Evolutionary conservation across 2,113 vertebrate genomes (phyloP).

Genomic region (Herpailurus yagouaroundi): DNA sequence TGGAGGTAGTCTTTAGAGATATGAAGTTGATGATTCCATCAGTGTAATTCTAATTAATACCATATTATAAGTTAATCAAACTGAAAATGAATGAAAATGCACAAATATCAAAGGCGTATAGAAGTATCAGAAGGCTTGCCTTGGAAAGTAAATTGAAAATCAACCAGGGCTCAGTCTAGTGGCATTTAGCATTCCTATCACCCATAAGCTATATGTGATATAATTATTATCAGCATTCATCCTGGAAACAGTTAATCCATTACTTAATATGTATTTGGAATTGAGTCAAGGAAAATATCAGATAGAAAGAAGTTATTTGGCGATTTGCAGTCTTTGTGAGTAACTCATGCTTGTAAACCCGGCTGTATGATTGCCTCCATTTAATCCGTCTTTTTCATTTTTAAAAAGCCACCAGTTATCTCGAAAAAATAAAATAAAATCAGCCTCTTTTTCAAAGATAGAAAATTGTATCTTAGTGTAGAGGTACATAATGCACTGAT

Average conservation of each 20-base stretch:
- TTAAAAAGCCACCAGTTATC: slow-evolving; percentile 61
- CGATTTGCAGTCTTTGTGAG: slow-evolving; percentile 69
- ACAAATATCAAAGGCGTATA: neutral
- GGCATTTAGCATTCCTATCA: neutral
- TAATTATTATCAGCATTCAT: slow-evolving; percentile 68
- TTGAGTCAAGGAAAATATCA: slow-evolving; percentile 74
- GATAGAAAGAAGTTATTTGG: slow-evolving; percentile 58
- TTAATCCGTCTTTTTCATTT: slow-evolving; percentile 63
- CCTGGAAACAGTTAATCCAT: slow-evolving; percentile 69
- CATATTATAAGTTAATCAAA: slow-evolving; percentile 18
- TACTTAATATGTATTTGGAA: slow-evolving; percentile 73
- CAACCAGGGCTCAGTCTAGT: neutral
- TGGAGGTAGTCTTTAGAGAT: neutral
- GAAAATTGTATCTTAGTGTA: slow-evolving; percentile 47
- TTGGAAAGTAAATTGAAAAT: neutral
- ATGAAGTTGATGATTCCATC: neutral
- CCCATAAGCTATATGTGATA: slow-evolving; percentile 36
- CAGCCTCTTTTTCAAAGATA: slow-evolving; percentile 54
- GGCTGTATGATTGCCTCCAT: slow-evolving; percentile 58
- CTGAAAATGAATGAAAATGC: slow-evolving; percentile 27
- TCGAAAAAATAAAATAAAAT: slow-evolving; percentile 62
- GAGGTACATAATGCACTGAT: neutral
- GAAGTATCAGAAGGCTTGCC: neutral
- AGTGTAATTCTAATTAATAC: neutral
- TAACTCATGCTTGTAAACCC: slow-evolving; percentile 67